Evolutionary conservation across 2,113 vertebrate genomes (phyloP).

Genomic region (Athene noctua): DNA sequence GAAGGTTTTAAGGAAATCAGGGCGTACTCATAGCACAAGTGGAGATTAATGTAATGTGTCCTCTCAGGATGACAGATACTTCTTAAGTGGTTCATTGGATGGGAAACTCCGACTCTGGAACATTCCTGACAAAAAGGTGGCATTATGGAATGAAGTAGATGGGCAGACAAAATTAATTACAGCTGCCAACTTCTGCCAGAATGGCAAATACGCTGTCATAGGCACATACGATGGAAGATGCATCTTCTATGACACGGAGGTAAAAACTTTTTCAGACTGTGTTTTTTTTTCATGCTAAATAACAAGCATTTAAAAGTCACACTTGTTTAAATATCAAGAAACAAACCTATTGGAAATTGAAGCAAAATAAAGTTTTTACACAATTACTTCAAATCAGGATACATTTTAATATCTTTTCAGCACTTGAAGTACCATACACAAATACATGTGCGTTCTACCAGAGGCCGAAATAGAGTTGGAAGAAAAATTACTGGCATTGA

Average conservation of each 20-base stretch:
- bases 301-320: not conserved
- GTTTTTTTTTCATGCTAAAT: not conserved
- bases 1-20: not conserved
- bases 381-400: not conserved
- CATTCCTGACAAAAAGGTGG: constrained; percentile 99
- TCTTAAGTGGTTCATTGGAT: constrained; percentile 95
- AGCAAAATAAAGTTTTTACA: not conserved
- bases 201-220: constrained; percentile 96
- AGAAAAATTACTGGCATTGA: constrained; percentile 99
- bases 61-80: constrained; percentile 93
- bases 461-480: constrained; percentile 94
- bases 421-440: constrained; percentile 98
- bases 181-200: constrained; percentile 99
- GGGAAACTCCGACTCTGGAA: constrained; percentile 98
- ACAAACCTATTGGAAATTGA: not conserved
- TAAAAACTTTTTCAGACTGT: constrained; percentile 23
- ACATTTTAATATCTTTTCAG: constrained; percentile 65
- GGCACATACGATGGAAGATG: constrained; percentile 97
- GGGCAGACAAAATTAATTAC: constrained; percentile 97
- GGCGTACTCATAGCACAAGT: not conserved
- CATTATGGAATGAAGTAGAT: constrained; percentile 98
- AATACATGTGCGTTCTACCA: constrained; percentile 96
- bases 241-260: constrained; percentile 99
- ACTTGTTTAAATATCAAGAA: not conserved
- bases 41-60: not conserved